Base-by-base conservation (phyloP, 1,140 invertebrate genomes). In the Plutomurus gul region DNA sequence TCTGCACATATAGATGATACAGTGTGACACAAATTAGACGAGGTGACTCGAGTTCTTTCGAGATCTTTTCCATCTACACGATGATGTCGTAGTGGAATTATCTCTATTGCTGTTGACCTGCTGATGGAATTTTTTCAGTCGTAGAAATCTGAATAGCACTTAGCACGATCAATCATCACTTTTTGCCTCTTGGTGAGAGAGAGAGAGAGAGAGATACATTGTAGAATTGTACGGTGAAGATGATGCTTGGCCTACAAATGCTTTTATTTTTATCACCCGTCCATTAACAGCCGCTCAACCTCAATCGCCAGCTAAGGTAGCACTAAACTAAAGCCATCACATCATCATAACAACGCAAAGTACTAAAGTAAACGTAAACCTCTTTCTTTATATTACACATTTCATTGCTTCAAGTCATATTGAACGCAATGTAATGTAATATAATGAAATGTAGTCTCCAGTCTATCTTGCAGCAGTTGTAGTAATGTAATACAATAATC, bases 121-220 rank as follows among this genome's bases (percentile, higher is more conserved):
- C 1, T 40, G 70, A 43, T 40, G 70, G 70, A 73, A 40, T 73
- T 73, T 20, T 51, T 65, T 65, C 56, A 11, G 56, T 65, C 8
- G 33, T 25, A 71, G 56, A 70, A 70, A 77, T 77, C 37, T 77
- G 6, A 46, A 43, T 1, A 75, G 72, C 77, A 78, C 77, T 78
- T 78, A 78, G 72, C 77, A 56, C 70, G 37, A 78, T 78, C 77
- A 78, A 78, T 78, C 77, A 78, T 74, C 71, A 77, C 56, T 77
- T 51, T 51, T 25, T 70, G 25, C 36, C 40, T 56, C 49, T 39
- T 56, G n/a, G 16, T 40, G 20, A 4, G 25, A 6, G 13, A 13
- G 10, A 56, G 22, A 56, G 49, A 16, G 18, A 1, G 16, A 56
- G 10, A 18, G 18, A 1, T 56, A 20, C 25, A 10, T 16, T 40